phyloP scores from a whole-genome alignment of 2,888 invertebrate species.

The Hydrotaea diabolus region DNA sequence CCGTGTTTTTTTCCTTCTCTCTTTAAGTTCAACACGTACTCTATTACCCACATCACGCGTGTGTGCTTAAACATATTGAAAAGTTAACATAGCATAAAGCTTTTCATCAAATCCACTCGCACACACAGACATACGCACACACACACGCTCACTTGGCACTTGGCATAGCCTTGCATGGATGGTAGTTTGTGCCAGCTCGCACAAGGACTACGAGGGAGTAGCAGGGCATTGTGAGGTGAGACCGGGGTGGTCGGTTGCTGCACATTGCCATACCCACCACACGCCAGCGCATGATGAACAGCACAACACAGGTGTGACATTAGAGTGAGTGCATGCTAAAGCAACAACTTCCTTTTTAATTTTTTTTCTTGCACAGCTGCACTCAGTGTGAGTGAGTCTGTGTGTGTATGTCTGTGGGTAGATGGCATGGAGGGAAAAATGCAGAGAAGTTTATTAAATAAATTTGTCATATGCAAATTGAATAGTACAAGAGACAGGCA shows the following conservation, averaged over 20 bases:
- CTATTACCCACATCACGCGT: conserved; percentile 67
- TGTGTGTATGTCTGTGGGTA: neutral
- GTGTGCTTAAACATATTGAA: conserved; percentile 67
- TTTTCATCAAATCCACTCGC: conserved; percentile 63
- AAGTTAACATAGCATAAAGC: conserved; percentile 68
- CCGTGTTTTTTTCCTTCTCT: neutral
- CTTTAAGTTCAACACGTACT: conserved; percentile 63
- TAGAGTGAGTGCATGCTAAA: conserved; percentile 50
- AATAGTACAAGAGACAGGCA: conserved; percentile 45
- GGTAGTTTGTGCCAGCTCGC: neutral
- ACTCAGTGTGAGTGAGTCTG: neutral
- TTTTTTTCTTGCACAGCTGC: conserved; percentile 20
- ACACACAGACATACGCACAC: neutral
- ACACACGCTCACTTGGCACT: neutral
- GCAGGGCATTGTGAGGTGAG: neutral
- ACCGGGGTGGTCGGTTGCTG: neutral
- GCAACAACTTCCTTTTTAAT: conserved; percentile 62
- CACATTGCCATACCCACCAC: conserved; percentile 39
- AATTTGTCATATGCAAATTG: conserved; percentile 68
- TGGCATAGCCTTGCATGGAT: neutral
- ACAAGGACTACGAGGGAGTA: neutral
- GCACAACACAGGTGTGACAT: conserved; percentile 64
- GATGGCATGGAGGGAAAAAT: conserved; percentile 24
- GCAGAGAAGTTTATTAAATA: conserved; percentile 65
- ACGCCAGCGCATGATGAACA: conserved; percentile 55